Conservation (phyloP, 2,888 invertebrate genomes). For the Elegia similella region DNA sequence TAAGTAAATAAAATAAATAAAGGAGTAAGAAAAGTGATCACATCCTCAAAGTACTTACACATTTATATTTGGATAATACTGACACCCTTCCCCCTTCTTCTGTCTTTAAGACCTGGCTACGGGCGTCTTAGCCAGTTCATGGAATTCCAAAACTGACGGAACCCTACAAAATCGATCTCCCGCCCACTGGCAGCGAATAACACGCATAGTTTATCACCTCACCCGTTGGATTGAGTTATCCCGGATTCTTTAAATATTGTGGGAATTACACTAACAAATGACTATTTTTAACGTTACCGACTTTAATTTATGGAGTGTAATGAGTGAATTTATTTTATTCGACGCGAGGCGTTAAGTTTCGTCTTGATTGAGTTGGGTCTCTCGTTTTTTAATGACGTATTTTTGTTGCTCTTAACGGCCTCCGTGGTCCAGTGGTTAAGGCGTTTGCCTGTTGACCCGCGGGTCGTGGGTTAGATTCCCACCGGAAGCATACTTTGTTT, state of each 20-base stretch:
- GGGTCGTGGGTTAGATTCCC: too few species aligned
- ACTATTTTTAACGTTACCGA: slow-evolving; percentile 32
- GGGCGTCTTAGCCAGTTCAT: background rate
- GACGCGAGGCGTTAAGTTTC: slow-evolving; percentile 27
- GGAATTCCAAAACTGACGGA: slow-evolving; percentile 1
- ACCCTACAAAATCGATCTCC: slow-evolving; percentile 9
- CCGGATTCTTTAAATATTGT: slow-evolving; percentile 27
- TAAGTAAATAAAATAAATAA: too few species aligned
- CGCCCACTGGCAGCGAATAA: slow-evolving; percentile 19
- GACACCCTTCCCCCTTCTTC: too few species aligned
- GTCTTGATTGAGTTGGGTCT: slow-evolving; percentile 19
- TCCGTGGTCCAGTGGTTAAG: too few species aligned
- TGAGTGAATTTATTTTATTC: slow-evolving; percentile 30
- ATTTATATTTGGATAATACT: too few species aligned
- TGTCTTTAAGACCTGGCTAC: too few species aligned
- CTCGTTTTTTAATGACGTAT: background rate
- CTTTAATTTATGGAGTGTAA: slow-evolving; percentile 28
- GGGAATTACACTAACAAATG: slow-evolving; percentile 32
- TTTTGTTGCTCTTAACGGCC: background rate
- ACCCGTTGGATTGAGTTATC: slow-evolving; percentile 46
- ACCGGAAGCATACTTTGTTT: too few species aligned
- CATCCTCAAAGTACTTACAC: too few species aligned
- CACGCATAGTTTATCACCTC: slow-evolving; percentile 24
- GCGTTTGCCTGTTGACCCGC: too few species aligned
- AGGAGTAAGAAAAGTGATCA: too few species aligned